Evolutionary conservation across 2,888 invertebrate genomes (phyloP).

Genomic region (Melipona bicolor): DNA sequence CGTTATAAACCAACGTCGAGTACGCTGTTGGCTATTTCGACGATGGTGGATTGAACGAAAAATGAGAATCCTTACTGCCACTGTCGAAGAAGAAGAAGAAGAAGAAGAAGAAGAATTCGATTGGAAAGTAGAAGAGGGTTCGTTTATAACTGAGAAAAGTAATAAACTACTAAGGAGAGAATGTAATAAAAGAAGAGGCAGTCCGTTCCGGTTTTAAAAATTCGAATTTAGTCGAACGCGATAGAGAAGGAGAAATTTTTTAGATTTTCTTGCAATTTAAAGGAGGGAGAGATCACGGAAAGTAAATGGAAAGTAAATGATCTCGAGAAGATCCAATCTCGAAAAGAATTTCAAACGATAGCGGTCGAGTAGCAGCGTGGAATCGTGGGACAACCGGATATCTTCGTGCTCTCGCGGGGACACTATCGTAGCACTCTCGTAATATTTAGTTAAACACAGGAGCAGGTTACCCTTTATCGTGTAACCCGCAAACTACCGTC

Average conservation of each 20-base stretch:
- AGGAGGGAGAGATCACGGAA: neutral
- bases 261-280: too few species aligned
- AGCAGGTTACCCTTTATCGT: slow-evolving; percentile 61
- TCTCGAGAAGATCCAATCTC: neutral
- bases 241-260: neutral
- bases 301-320: neutral
- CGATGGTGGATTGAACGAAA: neutral
- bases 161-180: neutral
- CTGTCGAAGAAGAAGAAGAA: too few species aligned
- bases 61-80: slow-evolving; percentile 17
- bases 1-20: slow-evolving; percentile 38
- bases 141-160: neutral
- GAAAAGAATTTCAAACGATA: neutral
- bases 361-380: neutral
- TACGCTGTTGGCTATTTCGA: neutral
- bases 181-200: neutral
- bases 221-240: too few species aligned
- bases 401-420: neutral
- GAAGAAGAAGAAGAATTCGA: neutral
- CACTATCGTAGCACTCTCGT: slow-evolving; percentile 11
- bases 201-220: neutral
- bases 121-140: neutral
- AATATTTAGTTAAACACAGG: slow-evolving; percentile 55
- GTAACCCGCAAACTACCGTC: slow-evolving; percentile 62
- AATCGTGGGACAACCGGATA: slow-evolving; percentile 6